Evolutionary conservation across 1,140 invertebrate species (phyloP).

Genomic region (Wiebesia pumilae): DNA sequence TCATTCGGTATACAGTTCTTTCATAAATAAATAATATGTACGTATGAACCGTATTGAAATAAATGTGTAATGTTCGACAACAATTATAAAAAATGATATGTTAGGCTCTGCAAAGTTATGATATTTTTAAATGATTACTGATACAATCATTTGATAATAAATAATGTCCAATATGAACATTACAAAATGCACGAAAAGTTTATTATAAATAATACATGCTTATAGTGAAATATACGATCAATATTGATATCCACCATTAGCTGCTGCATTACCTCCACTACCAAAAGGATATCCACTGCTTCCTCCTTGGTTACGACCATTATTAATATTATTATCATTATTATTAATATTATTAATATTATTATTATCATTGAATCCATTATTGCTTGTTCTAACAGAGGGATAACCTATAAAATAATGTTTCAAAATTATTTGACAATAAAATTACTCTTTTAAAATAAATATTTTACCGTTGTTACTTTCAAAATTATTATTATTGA

Average conservation of each 20-base stretch:
- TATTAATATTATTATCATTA: conserved; percentile 49
- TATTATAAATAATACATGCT: conserved; percentile 43
- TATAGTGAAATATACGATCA: conserved; percentile 59
- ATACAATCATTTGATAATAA: conserved; percentile 44
- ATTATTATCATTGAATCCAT: conserved; percentile 39
- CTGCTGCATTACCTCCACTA: conserved; percentile 69
- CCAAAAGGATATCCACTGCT: conserved; percentile 68
- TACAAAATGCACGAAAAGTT: conserved; percentile 42
- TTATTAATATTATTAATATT: background rate
- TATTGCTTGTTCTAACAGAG: conserved; percentile 53
- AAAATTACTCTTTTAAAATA: background rate
- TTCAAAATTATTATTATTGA: conserved; percentile 52
- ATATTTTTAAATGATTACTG: conserved; percentile 50
- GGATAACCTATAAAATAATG: conserved; percentile 53
- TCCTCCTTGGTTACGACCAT: conserved; percentile 53
- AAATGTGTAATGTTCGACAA: conserved; percentile 36
- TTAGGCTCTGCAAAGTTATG: conserved; percentile 31
- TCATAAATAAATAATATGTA: conserved; percentile 54
- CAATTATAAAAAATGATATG: conserved; percentile 47
- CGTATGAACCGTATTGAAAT: conserved; percentile 26
- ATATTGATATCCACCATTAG: conserved; percentile 73
- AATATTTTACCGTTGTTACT: conserved; percentile 39
- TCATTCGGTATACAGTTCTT: conserved; percentile 40
- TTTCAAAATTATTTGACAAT: background rate
- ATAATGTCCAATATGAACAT: conserved; percentile 32